Evolutionary conservation across 2,888 invertebrate genomes (phyloP).

Genomic region (Chromoteleia sp.): DNA sequence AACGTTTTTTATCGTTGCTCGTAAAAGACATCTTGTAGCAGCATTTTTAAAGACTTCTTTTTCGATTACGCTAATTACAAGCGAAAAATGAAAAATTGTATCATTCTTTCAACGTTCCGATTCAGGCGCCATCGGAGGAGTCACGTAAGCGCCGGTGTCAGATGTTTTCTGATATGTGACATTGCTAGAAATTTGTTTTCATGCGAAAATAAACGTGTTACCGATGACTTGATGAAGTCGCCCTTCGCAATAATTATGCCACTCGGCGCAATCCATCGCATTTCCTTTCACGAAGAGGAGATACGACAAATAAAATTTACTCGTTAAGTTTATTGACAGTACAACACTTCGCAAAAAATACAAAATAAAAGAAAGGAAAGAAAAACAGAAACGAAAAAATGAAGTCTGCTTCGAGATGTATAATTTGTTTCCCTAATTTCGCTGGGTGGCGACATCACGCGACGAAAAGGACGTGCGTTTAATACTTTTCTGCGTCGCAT

Average conservation of each 20-base stretch:
- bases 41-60: constrained; percentile 8
- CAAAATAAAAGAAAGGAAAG: too few relatives aligned
- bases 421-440: constrained; percentile 24
- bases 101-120: constrained; percentile 25
- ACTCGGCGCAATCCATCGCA: constrained; percentile 25
- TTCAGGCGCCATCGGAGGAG: constrained; percentile 46
- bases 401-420: constrained; percentile 19
- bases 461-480: constrained; percentile 7
- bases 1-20: constrained; percentile 16
- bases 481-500: neutral
- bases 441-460: constrained; percentile 36
- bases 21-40: constrained; percentile 23
- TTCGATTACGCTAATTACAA: constrained; percentile 49
- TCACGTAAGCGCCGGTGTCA: constrained; percentile 64
- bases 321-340: constrained; percentile 53
- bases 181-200: constrained; percentile 65
- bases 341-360: constrained; percentile 1
- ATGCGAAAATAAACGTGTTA: constrained; percentile 52
- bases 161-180: constrained; percentile 60
- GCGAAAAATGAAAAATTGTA: constrained; percentile 45
- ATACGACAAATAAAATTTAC: constrained; percentile 50
- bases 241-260: constrained; percentile 67
- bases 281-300: constrained; percentile 57
- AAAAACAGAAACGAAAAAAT: constrained; percentile 9
- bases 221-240: constrained; percentile 57